A percentile compares a stretch with the other conserved stretches of the same genome.
Conservation (phyloP, 2,797 vertebrate genomes). For the Crotalus adamanteus region DNA sequence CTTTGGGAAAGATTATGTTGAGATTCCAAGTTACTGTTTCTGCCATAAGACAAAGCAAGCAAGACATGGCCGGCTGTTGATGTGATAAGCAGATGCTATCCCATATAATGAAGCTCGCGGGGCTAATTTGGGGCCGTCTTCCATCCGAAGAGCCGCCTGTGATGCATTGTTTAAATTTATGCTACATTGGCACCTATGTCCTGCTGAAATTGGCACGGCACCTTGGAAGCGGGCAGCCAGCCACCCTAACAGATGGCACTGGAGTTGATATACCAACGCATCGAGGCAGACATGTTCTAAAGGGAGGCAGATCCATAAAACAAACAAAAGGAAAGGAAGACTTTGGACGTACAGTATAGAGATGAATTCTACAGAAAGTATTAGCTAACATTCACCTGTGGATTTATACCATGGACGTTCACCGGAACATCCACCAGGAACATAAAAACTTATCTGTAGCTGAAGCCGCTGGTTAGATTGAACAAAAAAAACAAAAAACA, state of each 20-base stretch:
- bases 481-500: too few species aligned
- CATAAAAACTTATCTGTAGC: not conserved
- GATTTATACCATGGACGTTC: not conserved
- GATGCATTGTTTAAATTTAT: conserved; percentile 73
- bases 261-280: conserved; percentile 62
- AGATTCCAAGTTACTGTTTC: conserved; percentile 58
- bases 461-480: not conserved
- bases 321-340: conserved; percentile 2
- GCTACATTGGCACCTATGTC: conserved; percentile 76
- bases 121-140: conserved; percentile 74
- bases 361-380: not conserved
- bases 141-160: conserved; percentile 73
- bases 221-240: conserved; percentile 66
- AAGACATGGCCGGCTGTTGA: conserved; percentile 70
- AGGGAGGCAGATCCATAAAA: not conserved
- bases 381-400: not conserved
- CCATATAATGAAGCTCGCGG: conserved; percentile 76
- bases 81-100: conserved; percentile 76
- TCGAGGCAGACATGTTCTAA: conserved; percentile 58
- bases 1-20: conserved; percentile 51
- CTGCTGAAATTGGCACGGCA: conserved; percentile 75
- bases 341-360: not conserved
- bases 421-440: not conserved
- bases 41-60: conserved; percentile 65
- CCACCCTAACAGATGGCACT: conserved; percentile 73